These are phyloP conservation scores for Acanthaster planci DNA, from an alignment of 35 echinoderm and acorn worm species.

Conservation along the genomic window DNA sequence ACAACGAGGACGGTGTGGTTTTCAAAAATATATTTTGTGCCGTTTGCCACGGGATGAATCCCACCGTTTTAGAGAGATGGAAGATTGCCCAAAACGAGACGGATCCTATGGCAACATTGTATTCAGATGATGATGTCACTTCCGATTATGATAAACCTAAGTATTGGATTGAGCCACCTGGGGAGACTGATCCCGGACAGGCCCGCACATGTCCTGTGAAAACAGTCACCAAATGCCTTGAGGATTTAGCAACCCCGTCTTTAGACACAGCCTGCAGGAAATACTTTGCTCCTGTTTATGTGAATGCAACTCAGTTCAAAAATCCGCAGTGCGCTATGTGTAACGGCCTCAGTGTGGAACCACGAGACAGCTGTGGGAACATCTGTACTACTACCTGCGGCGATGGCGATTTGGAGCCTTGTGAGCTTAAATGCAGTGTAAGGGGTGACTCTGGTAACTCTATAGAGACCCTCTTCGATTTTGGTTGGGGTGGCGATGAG, in stretches of 20 bases:
- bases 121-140: not conserved
- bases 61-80: constrained; percentile 18
- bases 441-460: not conserved
- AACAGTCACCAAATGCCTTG: not conserved
- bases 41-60: constrained; percentile 41
- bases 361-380: not conserved
- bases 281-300: constrained; percentile 34
- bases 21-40: constrained; percentile 70
- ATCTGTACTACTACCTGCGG: not conserved
- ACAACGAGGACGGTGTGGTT: constrained; percentile 17
- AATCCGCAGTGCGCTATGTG: constrained; percentile 63
- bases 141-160: not conserved
- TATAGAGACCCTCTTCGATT: constrained; percentile 16
- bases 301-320: not conserved
- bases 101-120: not conserved
- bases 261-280: constrained; percentile 8
- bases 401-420: not conserved
- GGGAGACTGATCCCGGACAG: not conserved
- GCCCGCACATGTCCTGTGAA: constrained; percentile 1
- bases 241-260: not conserved
- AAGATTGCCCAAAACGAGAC: not conserved
- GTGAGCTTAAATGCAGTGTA: not conserved
- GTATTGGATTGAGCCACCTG: not conserved
- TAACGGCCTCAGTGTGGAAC: not conserved
- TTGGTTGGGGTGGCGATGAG: not conserved